Base-by-base conservation (phyloP, 1,140 invertebrate genomes). In the Whitmania pigra region DNA sequence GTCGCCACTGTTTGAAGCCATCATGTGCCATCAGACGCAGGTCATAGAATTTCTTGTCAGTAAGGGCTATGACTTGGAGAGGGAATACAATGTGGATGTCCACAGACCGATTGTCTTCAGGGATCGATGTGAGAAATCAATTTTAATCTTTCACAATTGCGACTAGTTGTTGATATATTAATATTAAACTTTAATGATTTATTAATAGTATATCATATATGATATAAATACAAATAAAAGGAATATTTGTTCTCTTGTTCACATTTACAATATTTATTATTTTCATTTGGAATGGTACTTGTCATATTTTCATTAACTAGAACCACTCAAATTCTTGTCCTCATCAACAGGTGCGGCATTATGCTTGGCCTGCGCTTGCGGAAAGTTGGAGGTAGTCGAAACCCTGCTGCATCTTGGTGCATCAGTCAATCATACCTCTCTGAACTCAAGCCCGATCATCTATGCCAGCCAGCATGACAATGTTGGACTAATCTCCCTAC, bases 381-480 rank as follows among this genome's bases (percentile, higher is more conserved):
- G 57, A 3, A 31, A 63, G 22, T 25, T 63, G 29, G 57, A 63
- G 22, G 29, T 22, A 2, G 57, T 63, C 22, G 29, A 63, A 63
- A 63, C 29, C 57, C 57, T 63, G 6, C 20, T 63, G 22, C 9
- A n/a, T 22, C 20, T 25, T 13, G 29, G 29, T 0, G 57, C 57
- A 18, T 22, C 22, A 7, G 57, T 63, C 13, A 63, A 63, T 17
- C 57, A 63, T 15, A 31, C 29, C 29, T 63, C 57, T 7, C 11
- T 63, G 57, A 63, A 63, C 29, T 22, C 57, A 1, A 63, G 22
- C 11, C 57, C 57, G 22, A 63, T 63, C 57, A 63, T 63, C 9
- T 63, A 63, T 63, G 57, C 57, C 57, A 63, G 57, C 20, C 57
- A 63, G 20, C 29, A 63, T 17, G 29, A 63, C 29, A 63, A 63